Percentiles rank a stretch among this genome's conserved stretches.
Evolutionary conservation across 2,113 vertebrate species (phyloP).

Genomic region (Callopanchax toddi): DNA sequence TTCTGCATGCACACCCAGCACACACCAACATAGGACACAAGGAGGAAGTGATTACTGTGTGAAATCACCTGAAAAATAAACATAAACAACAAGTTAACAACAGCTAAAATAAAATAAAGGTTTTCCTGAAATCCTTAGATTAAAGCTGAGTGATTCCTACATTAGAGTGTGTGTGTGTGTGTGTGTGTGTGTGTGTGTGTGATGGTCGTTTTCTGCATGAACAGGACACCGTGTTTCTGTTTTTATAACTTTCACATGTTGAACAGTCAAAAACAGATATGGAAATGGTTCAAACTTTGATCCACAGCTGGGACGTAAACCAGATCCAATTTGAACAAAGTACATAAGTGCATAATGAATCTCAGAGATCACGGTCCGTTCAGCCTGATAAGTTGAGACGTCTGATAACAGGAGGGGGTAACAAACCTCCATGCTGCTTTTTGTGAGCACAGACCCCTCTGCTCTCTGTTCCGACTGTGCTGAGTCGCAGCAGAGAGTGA

Average conservation of each 20-base stretch:
- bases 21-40: too few relatives aligned
- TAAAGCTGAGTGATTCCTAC: too few relatives aligned
- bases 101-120: too few relatives aligned
- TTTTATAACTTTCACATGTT: conserved; percentile 6
- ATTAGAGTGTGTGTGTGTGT: too few relatives aligned
- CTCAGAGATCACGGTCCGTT: conserved; percentile 23
- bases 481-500: conserved; percentile 27
- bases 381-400: conserved; percentile 2
- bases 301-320: conserved; percentile 29
- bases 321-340: conserved; percentile 53
- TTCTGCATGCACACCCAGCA: too few relatives aligned
- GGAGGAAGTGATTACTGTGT: too few relatives aligned
- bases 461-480: conserved; percentile 28
- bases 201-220: too few relatives aligned
- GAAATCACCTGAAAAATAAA: too few relatives aligned
- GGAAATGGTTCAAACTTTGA: conserved; percentile 27
- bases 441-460: conserved; percentile 12
- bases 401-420: conserved; percentile 6
- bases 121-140: not conserved
- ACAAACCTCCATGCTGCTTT: not conserved
- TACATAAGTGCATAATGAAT: conserved; percentile 10
- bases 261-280: conserved; percentile 14
- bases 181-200: too few relatives aligned
- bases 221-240: conserved; percentile 5
- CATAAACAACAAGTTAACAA: too few relatives aligned